Evolutionary conservation across 2,888 invertebrate species (phyloP), one percentile per base, ranked within the genome.

Genomic region (Acleris holmiana): DNA sequence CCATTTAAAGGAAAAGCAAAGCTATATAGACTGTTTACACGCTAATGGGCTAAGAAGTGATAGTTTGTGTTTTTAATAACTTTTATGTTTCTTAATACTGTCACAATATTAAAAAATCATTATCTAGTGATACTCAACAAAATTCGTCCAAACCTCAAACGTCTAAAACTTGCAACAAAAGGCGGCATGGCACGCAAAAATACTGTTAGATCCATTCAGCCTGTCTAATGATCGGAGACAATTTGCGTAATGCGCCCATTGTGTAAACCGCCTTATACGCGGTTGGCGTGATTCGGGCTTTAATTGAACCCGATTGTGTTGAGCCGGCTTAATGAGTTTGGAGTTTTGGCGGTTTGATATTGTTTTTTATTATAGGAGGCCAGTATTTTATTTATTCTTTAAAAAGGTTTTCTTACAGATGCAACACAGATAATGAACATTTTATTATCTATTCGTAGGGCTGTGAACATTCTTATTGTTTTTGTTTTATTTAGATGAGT

Each of bases 191-290:
- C 91, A 91, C 91, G 91, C 90, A 82, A 91, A 89, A 89, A 84
- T 79, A 85, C 84, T 82, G 86, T 90, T 88, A 89, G 75, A 70
- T 69, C 67, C 68, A 71, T 70, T 73, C 44, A 21, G 41, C 18
- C 48, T 69, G 69, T 68, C 80, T 85, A 84, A 86, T 83, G 84
- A 84, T 77, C 74, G 80, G 73, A 71, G 79, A 88, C 89, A 90
- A 91, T 91, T 90, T 89, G 83, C 82, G 86, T 91, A 91, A 92
- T 92, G 90, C 86, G 85, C 82, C 85, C 76, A 88, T 90, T 91
- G 92, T 91, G 82, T 72, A 71, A 66, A 73, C 76, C 77, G 71
- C 84, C 86, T 89, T 89, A 90, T 85, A 84, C 74, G 76, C 79
- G 80, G 79, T 84, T 91, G 80, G 89, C 90, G 90, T 89, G 90